Evolutionary conservation across 2,888 invertebrate species (phyloP), one percentile per base, ranked within the genome.

Genomic region (Drosophila niveifrons): DNA sequence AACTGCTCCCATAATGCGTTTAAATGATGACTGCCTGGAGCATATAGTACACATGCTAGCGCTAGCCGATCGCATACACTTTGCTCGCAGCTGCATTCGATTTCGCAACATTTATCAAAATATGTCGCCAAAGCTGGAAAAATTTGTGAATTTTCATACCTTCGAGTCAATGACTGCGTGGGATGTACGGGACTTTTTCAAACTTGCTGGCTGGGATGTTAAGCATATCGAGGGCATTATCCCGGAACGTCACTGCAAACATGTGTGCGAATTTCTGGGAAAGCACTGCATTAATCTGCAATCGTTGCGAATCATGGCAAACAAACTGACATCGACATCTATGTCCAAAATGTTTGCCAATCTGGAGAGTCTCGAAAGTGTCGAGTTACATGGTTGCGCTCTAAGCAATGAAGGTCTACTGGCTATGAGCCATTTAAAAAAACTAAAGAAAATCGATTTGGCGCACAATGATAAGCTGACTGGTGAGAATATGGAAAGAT

Each of bases 21-120:
- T 90, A 0, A 82, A 81, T 28, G 90, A 90, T 51, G 51, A 86
- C 58, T 90, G 90, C 15, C 18, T 89, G 29, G 74, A 75, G 51
- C n/a, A 64, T 1, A 70, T 89, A 2, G 15, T 82, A 3, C 4
- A 52, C 0, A 7, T 43, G 10, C 53, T 90, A 7, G 0, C 29
- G 0, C 2, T 73, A 3, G 0, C 2, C 0, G 90, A 90, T 55
- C 84, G 90, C 44, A 50, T 90, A 1, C 74, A 65, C 13, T 86
- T 87, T 34, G 77, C 87, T 0, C 76, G 87, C 6, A 55, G 58
- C 0, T 88, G 89, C 44, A 15, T n/a, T 1, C 90, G 89, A 11
- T 78, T 89, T 8, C 58, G 66, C 0, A 44, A 52, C 0, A 17
- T 82, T 2, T 82, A 90, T 11, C 28, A 62, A n/a, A 39, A 41